Evolutionary conservation across 2,113 vertebrate species (phyloP).

Genomic region (Siphamia tubifer): DNA sequence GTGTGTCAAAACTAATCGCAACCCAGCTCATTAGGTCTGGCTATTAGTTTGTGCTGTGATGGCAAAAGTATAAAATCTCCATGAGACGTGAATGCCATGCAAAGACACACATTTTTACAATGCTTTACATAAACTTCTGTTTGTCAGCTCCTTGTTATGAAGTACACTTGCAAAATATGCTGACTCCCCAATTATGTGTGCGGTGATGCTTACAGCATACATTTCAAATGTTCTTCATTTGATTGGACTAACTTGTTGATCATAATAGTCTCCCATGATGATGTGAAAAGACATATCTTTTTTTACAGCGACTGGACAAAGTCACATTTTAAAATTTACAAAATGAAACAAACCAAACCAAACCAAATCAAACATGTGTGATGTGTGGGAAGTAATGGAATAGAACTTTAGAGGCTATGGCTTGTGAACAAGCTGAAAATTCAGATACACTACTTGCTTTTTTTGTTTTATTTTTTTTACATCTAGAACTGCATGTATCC

Average conservation of each 20-base stretch:
- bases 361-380: background rate
- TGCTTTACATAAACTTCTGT: background rate
- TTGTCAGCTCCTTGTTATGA: constrained; percentile 17
- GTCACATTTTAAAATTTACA: background rate
- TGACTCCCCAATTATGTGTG: constrained; percentile 42
- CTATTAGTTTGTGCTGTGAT: constrained; percentile 20
- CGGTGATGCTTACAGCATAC: constrained; percentile 51
- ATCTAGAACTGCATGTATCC: too few relatives aligned
- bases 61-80: constrained; percentile 22
- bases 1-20: background rate
- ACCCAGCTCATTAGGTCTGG: constrained; percentile 1
- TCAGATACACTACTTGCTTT: background rate
- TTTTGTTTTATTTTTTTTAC: too few relatives aligned
- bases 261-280: background rate
- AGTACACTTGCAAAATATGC: constrained; percentile 21
- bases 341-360: background rate
- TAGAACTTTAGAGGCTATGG: too few relatives aligned
- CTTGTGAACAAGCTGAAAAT: background rate
- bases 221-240: constrained; percentile 42
- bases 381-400: background rate
- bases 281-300: background rate
- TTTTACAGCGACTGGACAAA: background rate
- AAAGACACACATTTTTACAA: constrained; percentile 19
- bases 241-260: constrained; percentile 19
- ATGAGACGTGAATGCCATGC: constrained; percentile 44